phyloP scores from a whole-genome alignment of 2,888 invertebrate species.

The Euzophera pinguis region DNA sequence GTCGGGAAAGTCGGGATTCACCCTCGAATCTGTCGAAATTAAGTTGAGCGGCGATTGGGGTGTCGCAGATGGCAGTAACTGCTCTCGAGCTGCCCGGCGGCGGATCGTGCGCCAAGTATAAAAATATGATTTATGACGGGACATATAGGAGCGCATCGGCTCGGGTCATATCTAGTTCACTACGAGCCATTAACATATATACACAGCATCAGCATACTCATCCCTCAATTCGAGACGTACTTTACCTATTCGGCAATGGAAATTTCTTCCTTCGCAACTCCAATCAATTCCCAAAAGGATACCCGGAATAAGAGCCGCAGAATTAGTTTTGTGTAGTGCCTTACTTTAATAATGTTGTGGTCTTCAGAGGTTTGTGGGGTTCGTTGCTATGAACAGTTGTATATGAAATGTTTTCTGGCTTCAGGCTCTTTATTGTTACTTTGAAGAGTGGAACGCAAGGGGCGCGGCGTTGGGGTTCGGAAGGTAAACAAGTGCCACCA shows the following conservation, averaged over 20 bases:
- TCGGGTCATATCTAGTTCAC: slow-evolving; percentile 39
- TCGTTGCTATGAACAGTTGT: slow-evolving; percentile 59
- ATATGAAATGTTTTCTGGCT: slow-evolving; percentile 78
- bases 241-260: slow-evolving; percentile 33
- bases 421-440: slow-evolving; percentile 79
- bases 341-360: slow-evolving; percentile 72
- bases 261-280: slow-evolving; percentile 45
- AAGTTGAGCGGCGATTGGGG: slow-evolving; percentile 64
- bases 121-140: slow-evolving; percentile 68
- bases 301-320: slow-evolving; percentile 56
- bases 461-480: slow-evolving; percentile 55
- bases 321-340: slow-evolving; percentile 71
- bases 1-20: slow-evolving; percentile 46
- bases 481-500: slow-evolving; percentile 68
- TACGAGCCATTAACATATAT: slow-evolving; percentile 44
- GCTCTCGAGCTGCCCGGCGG: slow-evolving; percentile 46
- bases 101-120: slow-evolving; percentile 59
- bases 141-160: slow-evolving; percentile 54
- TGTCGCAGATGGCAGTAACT: slow-evolving; percentile 73
- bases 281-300: slow-evolving; percentile 52
- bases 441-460: slow-evolving; percentile 59
- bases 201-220: slow-evolving; percentile 43
- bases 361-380: slow-evolving; percentile 68
- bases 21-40: slow-evolving; percentile 68
- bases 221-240: slow-evolving; percentile 30